Conservation (phyloP, 2,113 vertebrate genomes). For the Okapia johnstoni region DNA sequence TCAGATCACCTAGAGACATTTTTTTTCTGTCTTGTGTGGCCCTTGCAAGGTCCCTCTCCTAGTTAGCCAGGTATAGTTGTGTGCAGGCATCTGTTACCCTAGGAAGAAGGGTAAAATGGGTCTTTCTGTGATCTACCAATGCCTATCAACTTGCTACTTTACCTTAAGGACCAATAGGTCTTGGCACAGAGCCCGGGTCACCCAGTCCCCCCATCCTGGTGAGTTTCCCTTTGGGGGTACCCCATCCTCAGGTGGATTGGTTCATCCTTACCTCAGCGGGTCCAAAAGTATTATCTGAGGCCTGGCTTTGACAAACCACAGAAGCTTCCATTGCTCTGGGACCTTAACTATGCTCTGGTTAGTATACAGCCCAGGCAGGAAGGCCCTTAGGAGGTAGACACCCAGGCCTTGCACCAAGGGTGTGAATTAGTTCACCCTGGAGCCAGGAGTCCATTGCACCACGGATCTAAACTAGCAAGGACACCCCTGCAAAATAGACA, state of each 20-base stretch:
- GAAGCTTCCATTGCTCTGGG: neutral
- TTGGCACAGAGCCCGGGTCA: neutral
- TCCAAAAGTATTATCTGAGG: neutral
- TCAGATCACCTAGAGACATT: neutral
- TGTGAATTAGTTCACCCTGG: neutral
- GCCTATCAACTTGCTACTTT: neutral
- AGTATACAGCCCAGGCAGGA: neutral
- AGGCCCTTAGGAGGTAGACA: neutral
- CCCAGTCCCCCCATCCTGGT: neutral
- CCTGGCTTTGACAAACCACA: neutral
- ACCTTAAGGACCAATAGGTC: neutral
- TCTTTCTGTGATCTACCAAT: neutral
- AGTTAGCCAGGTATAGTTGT: neutral
- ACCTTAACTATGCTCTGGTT: neutral
- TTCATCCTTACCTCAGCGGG: neutral
- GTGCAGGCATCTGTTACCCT: neutral
- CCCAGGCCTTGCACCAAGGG: neutral
- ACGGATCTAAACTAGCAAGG: neutral
- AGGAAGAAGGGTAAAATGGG: neutral
- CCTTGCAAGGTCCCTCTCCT: neutral
- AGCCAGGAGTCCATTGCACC: neutral
- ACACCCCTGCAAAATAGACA: neutral
- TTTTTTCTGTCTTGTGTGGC: neutral
- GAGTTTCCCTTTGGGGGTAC: neutral
- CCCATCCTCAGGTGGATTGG: neutral